phyloP scores from a whole-genome alignment of 2,888 invertebrate species.

The Orthosia cruda region DNA sequence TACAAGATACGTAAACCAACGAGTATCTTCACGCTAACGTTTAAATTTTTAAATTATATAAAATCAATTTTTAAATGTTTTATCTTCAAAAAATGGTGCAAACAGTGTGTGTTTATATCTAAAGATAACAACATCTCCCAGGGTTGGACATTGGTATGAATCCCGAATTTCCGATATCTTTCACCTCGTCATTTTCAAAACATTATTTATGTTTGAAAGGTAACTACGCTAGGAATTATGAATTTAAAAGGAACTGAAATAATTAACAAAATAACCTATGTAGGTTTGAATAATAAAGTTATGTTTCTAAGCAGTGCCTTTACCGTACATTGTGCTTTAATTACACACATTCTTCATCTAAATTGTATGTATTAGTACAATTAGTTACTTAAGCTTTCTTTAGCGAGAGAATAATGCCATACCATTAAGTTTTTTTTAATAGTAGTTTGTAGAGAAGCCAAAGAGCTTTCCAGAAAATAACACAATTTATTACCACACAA shows the following conservation, averaged over 20 bases:
- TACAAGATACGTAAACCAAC: conserved; percentile 1
- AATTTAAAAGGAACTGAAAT: conserved; percentile 1
- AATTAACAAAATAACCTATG: conserved; percentile 2
- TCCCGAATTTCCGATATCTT: neutral
- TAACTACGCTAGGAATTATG: neutral
- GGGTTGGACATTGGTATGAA: neutral
- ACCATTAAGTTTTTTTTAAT: conserved; percentile 17
- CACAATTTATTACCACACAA: neutral
- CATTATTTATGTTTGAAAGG: neutral
- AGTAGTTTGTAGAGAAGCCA: conserved; percentile 40
- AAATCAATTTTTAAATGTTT: neutral
- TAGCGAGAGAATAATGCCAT: conserved; percentile 1
- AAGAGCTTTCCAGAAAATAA: conserved; percentile 29
- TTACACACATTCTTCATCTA: conserved; percentile 25
- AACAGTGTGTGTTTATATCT: neutral
- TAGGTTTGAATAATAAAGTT: conserved; percentile 5
- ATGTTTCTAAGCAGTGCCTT: conserved; percentile 49
- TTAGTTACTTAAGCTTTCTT: conserved; percentile 32
- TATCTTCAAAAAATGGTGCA: neutral
- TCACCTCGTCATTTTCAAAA: neutral
- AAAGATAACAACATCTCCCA: neutral
- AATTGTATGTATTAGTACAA: conserved; percentile 17
- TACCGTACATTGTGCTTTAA: conserved; percentile 24
- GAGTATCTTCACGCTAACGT: neutral
- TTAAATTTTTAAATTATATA: too few species aligned